Evolutionary conservation across 1,140 invertebrate species (phyloP).

Genomic region (Calephelis virginiensis): DNA sequence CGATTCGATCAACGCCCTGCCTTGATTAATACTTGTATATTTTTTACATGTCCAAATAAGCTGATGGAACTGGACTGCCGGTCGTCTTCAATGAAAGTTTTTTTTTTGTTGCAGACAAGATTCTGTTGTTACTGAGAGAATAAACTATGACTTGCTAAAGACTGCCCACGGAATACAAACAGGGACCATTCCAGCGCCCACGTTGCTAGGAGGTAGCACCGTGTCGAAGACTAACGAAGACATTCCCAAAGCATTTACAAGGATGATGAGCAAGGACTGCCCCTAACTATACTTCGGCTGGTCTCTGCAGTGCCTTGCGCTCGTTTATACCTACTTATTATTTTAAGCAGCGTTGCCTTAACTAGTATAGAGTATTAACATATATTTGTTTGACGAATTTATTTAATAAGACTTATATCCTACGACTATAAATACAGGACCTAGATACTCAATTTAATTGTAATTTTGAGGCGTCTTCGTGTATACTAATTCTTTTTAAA

Average conservation of each 20-base stretch:
- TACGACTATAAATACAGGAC: slow-evolving; percentile 2
- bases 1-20: too few relatives aligned
- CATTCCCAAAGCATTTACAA: slow-evolving; percentile 85
- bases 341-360: slow-evolving; percentile 13
- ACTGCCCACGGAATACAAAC: slow-evolving; percentile 86
- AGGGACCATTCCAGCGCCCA: slow-evolving; percentile 85
- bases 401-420: slow-evolving; percentile 12
- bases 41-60: too few relatives aligned
- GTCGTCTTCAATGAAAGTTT: not conserved
- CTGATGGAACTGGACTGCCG: not conserved
- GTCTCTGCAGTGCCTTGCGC: slow-evolving; percentile 37
- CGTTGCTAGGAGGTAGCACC: slow-evolving; percentile 84
- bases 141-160: slow-evolving; percentile 96
- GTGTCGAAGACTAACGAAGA: slow-evolving; percentile 88
- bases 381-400: slow-evolving; percentile 10
- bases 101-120: slow-evolving; percentile 83
- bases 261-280: slow-evolving; percentile 76
- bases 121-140: slow-evolving; percentile 91
- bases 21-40: too few relatives aligned
- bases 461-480: slow-evolving; percentile 5
- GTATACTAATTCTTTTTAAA: slow-evolving; percentile 9
- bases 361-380: slow-evolving; percentile 6
- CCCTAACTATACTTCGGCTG: slow-evolving; percentile 37
- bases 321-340: slow-evolving; percentile 13
- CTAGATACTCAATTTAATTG: not conserved